Conservation (phyloP, 2,113 vertebrate genomes). For the Spea multiplicata region DNA sequence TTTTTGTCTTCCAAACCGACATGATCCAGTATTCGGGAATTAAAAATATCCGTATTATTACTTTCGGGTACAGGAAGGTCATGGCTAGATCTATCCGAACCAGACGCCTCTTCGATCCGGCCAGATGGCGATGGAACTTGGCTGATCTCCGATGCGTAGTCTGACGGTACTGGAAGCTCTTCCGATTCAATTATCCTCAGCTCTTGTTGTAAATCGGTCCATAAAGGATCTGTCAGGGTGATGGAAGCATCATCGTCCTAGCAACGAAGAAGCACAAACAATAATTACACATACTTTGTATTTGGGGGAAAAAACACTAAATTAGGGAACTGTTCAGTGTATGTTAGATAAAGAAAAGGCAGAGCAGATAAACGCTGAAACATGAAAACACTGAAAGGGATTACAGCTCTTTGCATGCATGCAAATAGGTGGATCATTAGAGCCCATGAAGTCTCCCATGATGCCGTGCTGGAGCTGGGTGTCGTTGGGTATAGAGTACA, state of each 20-base stretch:
- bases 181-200: conserved; percentile 85
- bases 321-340: too few species aligned
- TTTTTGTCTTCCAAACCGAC: neutral
- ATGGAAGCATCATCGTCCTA: conserved; percentile 18
- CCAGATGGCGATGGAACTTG: conserved; percentile 10
- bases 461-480: too few species aligned
- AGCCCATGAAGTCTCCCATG: too few species aligned
- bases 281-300: too few species aligned
- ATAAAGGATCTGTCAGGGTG: conserved; percentile 59
- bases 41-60: neutral
- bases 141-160: conserved; percentile 15
- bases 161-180: conserved; percentile 58
- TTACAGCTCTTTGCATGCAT: too few species aligned
- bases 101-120: conserved; percentile 3
- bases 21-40: neutral
- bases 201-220: conserved; percentile 79
- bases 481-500: too few species aligned
- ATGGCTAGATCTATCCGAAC: conserved; percentile 26
- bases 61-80: neutral
- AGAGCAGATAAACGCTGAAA: too few species aligned
- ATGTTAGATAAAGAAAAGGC: too few species aligned
- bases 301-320: too few species aligned
- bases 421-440: too few species aligned
- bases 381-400: too few species aligned
- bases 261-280: too few species aligned